Base-by-base conservation (phyloP, 1,140 invertebrate genomes). In the Drosophila obscura region DNA sequence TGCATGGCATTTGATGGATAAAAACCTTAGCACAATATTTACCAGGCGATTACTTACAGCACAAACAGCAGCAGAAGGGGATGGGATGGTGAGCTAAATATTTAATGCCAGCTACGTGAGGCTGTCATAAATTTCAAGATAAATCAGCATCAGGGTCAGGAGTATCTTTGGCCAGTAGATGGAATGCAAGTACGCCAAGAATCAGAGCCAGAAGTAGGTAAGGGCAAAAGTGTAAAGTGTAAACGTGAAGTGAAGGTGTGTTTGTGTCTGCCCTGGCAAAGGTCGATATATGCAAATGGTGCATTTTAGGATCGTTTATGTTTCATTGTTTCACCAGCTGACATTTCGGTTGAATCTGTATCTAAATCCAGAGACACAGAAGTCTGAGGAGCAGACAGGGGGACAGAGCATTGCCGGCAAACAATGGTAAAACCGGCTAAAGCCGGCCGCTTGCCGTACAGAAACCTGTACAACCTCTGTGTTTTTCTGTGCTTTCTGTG, bases 121-220 rank as follows among this genome's bases (percentile, higher is more conserved):
- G 60, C 56, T 72, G 58, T 76, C 75, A 79, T 80, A 83, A 83
- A 69, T 59, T 67, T 58, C 49, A 73, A 65, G 66, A 74, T 64
- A 73, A 85, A 80, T 85, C 67, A 73, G 80, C 77, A 39, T 85
- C 81, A 84, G 77, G 80, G 80, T 85, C 80, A 39, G 71, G 35
- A 53, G 50, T 73, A 64, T 57, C 53, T 39, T 61, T 56, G 19
- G 49, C 15, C 69, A 31, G 26, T 55, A 26, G 46, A 26, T 57
- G 44, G 72, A 75, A 68, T 72, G 50, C 52, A 79, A 72, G 50
- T 19, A 19, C 19, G 19, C 45, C 49, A 22, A 62, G 64, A 69
- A 69, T 56, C 16, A 8, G 16, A 53, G 43, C 31, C 15, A 6
- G 31, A 15, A 13, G 31, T 68, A 9, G 55, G 44, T 65, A 61